Conservation (phyloP, 92 coral and sea anemone species). For the Anthopleura xanthogrammica region DNA sequence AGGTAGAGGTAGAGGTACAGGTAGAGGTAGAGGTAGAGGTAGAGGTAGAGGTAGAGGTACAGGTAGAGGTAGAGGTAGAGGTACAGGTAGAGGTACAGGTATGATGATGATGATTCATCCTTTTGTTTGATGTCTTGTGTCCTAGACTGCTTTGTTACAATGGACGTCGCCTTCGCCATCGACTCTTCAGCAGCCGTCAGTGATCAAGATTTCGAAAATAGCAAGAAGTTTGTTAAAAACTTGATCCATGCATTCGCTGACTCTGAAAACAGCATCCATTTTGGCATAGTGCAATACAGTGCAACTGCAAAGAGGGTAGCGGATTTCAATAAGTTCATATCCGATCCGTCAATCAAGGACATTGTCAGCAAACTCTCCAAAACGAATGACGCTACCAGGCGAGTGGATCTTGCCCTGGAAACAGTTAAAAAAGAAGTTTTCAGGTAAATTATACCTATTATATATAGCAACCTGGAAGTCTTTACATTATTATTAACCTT, state of each 20-base stretch:
- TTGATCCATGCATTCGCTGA: conserved; percentile 32
- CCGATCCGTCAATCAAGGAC: conserved; percentile 20
- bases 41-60: too few species aligned
- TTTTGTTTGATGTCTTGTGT: not conserved
- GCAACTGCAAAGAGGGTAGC: conserved; percentile 26
- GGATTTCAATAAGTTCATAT: conserved; percentile 46
- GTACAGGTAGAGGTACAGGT: too few species aligned
- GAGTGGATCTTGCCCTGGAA: conserved; percentile 49
- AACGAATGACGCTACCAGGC: conserved; percentile 18
- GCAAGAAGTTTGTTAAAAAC: conserved; percentile 18
- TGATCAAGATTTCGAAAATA: conserved; percentile 21
- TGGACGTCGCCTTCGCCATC: conserved; percentile 42
- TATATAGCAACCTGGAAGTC: too few species aligned
- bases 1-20: too few species aligned
- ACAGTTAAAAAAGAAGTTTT: conserved; percentile 52
- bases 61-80: too few species aligned
- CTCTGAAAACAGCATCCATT: conserved; percentile 40
- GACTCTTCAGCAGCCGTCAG: conserved; percentile 46
- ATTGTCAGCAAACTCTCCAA: conserved; percentile 27
- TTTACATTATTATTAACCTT: too few species aligned
- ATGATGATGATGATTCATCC: not conserved
- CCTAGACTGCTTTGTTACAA: conserved; percentile 38
- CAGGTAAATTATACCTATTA: conserved; percentile 11
- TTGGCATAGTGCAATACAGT: conserved; percentile 49
- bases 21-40: too few species aligned